Conservation (phyloP, 2,888 invertebrate genomes). For the Lysandra coridon region DNA sequence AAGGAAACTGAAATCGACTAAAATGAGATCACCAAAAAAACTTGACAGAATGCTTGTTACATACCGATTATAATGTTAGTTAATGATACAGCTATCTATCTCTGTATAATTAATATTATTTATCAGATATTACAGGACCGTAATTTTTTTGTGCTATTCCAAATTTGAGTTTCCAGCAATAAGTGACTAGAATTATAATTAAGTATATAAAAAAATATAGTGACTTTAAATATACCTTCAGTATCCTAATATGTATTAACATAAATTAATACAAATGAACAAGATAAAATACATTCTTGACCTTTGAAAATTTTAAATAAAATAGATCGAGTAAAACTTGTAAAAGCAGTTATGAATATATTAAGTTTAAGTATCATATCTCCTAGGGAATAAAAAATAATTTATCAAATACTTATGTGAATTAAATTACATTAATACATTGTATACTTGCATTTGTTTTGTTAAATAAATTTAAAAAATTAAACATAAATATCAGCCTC, state of each 20-base stretch:
- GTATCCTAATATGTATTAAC: neutral
- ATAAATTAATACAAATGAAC: conserved; percentile 18
- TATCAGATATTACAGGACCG: too few species aligned
- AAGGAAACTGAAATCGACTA: neutral
- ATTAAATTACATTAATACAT: too few species aligned
- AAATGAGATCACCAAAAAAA: neutral
- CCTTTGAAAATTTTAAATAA: neutral
- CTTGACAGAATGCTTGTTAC: neutral
- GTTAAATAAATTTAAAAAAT: too few species aligned
- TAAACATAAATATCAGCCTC: too few species aligned
- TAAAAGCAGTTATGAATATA: conserved; percentile 5
- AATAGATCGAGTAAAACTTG: conserved; percentile 10
- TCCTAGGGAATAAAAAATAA: neutral
- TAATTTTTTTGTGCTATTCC: neutral
- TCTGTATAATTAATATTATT: too few species aligned
- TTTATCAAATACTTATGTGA: too few species aligned
- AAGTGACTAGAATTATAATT: neutral
- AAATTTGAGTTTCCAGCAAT: neutral
- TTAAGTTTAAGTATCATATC: conserved; percentile 9
- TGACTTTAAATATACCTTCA: neutral
- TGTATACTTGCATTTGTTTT: too few species aligned
- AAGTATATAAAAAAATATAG: too few species aligned
- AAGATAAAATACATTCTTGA: conserved; percentile 2
- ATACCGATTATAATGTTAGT: too few species aligned
- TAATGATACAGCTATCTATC: too few species aligned